A percentile compares a stretch with the other conserved stretches of the same genome.
phyloP scores from a whole-genome alignment of 2,113 vertebrate genomes.

The Andinoacara biseriatus region DNA sequence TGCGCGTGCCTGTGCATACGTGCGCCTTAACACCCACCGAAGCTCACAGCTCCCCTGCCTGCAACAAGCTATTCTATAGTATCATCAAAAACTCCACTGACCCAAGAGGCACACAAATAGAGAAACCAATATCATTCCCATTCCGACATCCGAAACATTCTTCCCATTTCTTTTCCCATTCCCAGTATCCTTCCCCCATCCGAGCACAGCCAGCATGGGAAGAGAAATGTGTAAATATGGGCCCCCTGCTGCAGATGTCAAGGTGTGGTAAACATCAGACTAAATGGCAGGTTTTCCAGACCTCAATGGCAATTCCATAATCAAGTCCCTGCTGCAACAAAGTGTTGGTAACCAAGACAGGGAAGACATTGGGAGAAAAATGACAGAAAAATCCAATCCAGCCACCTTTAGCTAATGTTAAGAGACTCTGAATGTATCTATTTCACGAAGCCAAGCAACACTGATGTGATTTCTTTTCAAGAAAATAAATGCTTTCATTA shows the following conservation, averaged over 20 bases:
- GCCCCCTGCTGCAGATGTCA: slow-evolving; percentile 76
- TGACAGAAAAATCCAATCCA: slow-evolving; percentile 10
- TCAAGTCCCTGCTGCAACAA: slow-evolving; percentile 78
- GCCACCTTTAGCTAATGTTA: neutral
- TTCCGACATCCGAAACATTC: slow-evolving; percentile 57
- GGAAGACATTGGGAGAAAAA: neutral
- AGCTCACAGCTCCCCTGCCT: slow-evolving; percentile 59
- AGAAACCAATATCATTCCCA: slow-evolving; percentile 80
- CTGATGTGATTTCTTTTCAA: slow-evolving; percentile 20
- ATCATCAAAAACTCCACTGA: slow-evolving; percentile 73
- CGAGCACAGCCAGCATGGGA: slow-evolving; percentile 79
- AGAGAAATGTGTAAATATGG: slow-evolving; percentile 77
- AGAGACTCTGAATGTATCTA: slow-evolving; percentile 26
- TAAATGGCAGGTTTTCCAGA: slow-evolving; percentile 81
- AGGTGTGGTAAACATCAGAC: slow-evolving; percentile 83
- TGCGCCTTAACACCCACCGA: slow-evolving; percentile 46
- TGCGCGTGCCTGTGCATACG: slow-evolving; percentile 25
- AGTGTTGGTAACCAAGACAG: slow-evolving; percentile 72
- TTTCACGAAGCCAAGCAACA: slow-evolving; percentile 30
- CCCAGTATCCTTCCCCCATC: slow-evolving; percentile 61
- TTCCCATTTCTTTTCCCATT: slow-evolving; percentile 67
- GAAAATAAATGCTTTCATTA: slow-evolving; percentile 33
- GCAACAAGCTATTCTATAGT: slow-evolving; percentile 69
- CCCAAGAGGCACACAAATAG: slow-evolving; percentile 77
- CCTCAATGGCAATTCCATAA: slow-evolving; percentile 79